Percentiles rank a stretch among this genome's conserved stretches.
phyloP scores from a whole-genome alignment of 2,113 vertebrate species.

The Polypterus senegalus region DNA sequence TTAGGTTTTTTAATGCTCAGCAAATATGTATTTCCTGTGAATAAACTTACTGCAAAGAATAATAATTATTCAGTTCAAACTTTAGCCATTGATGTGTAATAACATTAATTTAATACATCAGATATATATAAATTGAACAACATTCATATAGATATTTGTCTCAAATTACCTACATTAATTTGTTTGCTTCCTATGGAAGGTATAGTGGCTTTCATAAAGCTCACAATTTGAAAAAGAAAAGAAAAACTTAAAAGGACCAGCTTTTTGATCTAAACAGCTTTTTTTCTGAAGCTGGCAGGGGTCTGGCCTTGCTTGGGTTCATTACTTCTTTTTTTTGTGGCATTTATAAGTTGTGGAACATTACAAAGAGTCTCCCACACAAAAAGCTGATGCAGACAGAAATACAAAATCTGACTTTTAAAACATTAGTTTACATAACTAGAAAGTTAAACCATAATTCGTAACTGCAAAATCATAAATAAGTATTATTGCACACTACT shows the following conservation, averaged over 20 bases:
- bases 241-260: neutral
- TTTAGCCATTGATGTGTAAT: neutral
- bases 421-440: too few species aligned
- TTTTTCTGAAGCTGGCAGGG: neutral
- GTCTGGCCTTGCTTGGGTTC: neutral
- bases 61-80: neutral
- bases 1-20: neutral
- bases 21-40: neutral
- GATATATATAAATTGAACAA: neutral
- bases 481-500: too few species aligned
- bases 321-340: neutral
- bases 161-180: neutral
- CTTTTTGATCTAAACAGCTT: neutral
- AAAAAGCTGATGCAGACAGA: too few species aligned
- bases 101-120: neutral
- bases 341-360: too few species aligned
- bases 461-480: too few species aligned
- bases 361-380: too few species aligned
- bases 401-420: too few species aligned
- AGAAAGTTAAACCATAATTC: too few species aligned
- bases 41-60: neutral
- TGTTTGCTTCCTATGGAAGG: neutral
- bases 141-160: too few species aligned
- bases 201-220: neutral
- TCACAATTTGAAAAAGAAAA: neutral